These are phyloP conservation scores for Heliconius hewitsoni DNA, from an alignment of 1,140 invertebrate species.

Conservation along the genomic window DNA sequence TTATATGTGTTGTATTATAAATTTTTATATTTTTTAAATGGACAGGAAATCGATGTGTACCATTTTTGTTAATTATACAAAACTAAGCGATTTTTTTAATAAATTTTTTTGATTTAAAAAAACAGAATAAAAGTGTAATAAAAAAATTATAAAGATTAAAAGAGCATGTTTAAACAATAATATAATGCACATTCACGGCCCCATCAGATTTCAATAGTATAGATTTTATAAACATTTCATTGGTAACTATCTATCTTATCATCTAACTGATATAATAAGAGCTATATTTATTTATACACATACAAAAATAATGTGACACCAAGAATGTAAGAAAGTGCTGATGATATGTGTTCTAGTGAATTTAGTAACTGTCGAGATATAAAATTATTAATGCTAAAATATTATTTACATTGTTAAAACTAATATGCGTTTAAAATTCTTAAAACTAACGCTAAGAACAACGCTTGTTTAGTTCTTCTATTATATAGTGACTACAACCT, in stretches of 20 bases:
- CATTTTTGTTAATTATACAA: too few relatives aligned
- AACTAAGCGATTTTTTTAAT: too few relatives aligned
- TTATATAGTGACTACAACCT: neutral
- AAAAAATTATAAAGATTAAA: neutral
- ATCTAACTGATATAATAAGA: conserved; percentile 46
- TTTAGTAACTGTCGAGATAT: conserved; percentile 59
- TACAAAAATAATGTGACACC: conserved; percentile 71
- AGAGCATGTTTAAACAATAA: neutral
- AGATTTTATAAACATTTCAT: conserved; percentile 48
- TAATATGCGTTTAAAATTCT: conserved; percentile 22
- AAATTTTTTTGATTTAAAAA: too few relatives aligned
- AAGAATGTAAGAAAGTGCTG: conserved; percentile 70
- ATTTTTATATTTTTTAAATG: conserved; percentile 20
- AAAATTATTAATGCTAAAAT: conserved; percentile 67
- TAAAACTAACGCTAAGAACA: conserved; percentile 7
- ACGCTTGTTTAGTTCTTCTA: conserved; percentile 18
- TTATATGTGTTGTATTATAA: conserved; percentile 7
- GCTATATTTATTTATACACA: conserved; percentile 59
- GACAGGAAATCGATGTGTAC: conserved; percentile 23
- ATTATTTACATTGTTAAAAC: conserved; percentile 34
- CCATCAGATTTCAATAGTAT: conserved; percentile 4
- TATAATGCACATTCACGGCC: conserved; percentile 1
- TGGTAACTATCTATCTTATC: conserved; percentile 64
- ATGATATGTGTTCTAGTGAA: conserved; percentile 77
- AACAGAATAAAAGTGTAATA: neutral